Evolutionary conservation across 1,140 invertebrate species (phyloP).

Genomic region (Amphibalanus amphitrite): DNA sequence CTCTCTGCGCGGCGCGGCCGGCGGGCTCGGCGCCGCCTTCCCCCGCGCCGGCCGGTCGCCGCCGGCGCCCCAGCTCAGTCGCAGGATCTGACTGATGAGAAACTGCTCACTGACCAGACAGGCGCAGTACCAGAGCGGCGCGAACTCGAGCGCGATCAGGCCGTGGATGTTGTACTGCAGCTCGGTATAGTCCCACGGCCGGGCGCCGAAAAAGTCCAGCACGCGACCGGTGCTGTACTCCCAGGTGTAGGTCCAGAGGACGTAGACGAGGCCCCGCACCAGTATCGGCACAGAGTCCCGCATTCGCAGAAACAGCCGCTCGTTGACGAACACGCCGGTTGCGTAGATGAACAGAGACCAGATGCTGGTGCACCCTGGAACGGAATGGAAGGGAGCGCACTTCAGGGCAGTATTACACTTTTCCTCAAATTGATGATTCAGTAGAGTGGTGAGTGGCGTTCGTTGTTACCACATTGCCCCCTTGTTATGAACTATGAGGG

Average conservation of each 20-base stretch:
- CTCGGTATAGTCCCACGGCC: slow-evolving; percentile 36
- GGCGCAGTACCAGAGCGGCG: slow-evolving; percentile 31
- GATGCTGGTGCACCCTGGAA: slow-evolving; percentile 28
- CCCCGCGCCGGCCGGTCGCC: neutral
- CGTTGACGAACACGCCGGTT: slow-evolving; percentile 27
- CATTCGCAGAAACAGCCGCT: slow-evolving; percentile 27
- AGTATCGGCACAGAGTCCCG: slow-evolving; percentile 24
- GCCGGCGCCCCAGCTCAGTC: slow-evolving; percentile 5
- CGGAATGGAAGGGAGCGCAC: slow-evolving; percentile 2
- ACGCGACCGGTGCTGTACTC: slow-evolving; percentile 33
- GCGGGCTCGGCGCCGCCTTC: neutral
- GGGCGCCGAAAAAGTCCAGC: slow-evolving; percentile 31
- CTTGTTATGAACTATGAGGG: too few species aligned
- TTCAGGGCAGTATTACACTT: too few species aligned
- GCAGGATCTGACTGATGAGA: slow-evolving; percentile 14
- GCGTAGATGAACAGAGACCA: slow-evolving; percentile 36
- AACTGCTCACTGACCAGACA: slow-evolving; percentile 15
- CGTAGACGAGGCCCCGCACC: slow-evolving; percentile 29
- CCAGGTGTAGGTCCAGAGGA: slow-evolving; percentile 32
- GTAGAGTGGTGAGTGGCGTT: too few species aligned
- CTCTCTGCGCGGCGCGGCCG: neutral
- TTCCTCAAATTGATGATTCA: too few species aligned
- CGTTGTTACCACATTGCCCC: too few species aligned
- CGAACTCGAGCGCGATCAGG: slow-evolving; percentile 35
- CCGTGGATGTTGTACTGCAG: slow-evolving; percentile 33